Conservation (phyloP, 2,113 vertebrate genomes). For the Procapra przewalskii region DNA sequence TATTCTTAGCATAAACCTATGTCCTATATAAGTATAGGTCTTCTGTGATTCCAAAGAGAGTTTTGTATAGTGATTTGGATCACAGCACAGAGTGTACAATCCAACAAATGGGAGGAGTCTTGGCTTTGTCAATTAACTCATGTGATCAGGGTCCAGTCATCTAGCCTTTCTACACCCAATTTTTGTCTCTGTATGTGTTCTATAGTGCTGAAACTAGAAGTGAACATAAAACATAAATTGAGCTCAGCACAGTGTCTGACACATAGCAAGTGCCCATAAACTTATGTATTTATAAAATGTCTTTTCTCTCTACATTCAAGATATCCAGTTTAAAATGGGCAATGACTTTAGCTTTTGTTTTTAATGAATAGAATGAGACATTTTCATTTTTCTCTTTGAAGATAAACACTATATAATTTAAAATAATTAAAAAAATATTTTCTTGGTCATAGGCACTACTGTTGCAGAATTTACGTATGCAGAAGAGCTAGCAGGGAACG, state of each 20-base stretch:
- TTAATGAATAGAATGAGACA: background rate
- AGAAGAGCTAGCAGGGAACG: background rate
- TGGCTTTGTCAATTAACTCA: background rate
- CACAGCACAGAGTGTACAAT: background rate
- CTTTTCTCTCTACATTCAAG: background rate
- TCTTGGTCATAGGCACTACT: background rate
- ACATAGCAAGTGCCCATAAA: background rate
- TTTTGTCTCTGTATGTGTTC: background rate
- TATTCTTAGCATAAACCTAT: background rate
- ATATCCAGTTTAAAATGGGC: background rate
- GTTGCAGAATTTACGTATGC: background rate
- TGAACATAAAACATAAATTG: background rate
- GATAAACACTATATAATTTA: background rate
- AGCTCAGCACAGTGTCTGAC: background rate
- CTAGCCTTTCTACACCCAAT: rapidly evolving
- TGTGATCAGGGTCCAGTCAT: background rate
- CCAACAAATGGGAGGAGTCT: background rate
- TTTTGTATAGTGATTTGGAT: background rate
- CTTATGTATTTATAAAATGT: background rate
- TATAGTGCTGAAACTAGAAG: background rate
- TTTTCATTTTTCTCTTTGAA: background rate
- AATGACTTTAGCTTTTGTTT: background rate
- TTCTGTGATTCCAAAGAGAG: background rate
- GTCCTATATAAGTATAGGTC: background rate
- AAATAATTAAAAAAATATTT: background rate